A percentile compares a stretch with the other conserved stretches of the same genome.
phyloP scores from a whole-genome alignment of 2,888 invertebrate species.

The Tenodera sinensis region DNA sequence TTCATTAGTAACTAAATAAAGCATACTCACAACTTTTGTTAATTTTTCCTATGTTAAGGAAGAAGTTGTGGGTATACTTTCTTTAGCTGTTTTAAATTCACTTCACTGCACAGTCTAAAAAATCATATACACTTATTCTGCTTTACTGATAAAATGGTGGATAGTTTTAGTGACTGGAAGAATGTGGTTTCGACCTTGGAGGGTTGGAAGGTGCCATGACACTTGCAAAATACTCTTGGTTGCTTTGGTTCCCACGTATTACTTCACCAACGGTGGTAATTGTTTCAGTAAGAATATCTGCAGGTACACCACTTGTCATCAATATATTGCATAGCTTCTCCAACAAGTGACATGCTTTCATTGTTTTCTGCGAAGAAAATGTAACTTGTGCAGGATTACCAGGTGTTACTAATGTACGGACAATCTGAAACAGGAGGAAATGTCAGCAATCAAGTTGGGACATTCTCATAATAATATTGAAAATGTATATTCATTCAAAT shows the following conservation, averaged over 20 bases:
- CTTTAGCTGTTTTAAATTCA: too few relatives aligned
- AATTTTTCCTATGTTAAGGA: too few relatives aligned
- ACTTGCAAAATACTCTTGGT: conserved; percentile 85
- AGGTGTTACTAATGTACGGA: conserved; percentile 89
- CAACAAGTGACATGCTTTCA: conserved; percentile 79
- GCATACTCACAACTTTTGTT: too few relatives aligned
- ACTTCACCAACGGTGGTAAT: conserved; percentile 94
- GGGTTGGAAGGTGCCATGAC: conserved; percentile 92
- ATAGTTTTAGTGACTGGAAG: neutral
- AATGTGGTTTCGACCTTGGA: conserved; percentile 54
- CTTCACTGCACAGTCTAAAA: too few relatives aligned
- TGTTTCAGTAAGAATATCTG: conserved; percentile 92
- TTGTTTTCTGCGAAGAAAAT: conserved; percentile 77
- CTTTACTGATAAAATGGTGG: too few relatives aligned
- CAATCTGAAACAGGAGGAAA: conserved; percentile 39
- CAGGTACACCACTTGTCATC: conserved; percentile 95
- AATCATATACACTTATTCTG: too few relatives aligned
- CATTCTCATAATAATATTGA: neutral
- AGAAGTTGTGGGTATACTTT: too few relatives aligned
- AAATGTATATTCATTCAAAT: too few relatives aligned
- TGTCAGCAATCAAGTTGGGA: neutral
- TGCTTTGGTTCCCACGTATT: conserved; percentile 82
- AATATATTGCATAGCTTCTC: conserved; percentile 82
- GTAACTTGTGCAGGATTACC: conserved; percentile 82
- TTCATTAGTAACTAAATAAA: too few relatives aligned